Evolutionary conservation across 2,888 invertebrate genomes (phyloP).

Genomic region (Baronia brevicornis): DNA sequence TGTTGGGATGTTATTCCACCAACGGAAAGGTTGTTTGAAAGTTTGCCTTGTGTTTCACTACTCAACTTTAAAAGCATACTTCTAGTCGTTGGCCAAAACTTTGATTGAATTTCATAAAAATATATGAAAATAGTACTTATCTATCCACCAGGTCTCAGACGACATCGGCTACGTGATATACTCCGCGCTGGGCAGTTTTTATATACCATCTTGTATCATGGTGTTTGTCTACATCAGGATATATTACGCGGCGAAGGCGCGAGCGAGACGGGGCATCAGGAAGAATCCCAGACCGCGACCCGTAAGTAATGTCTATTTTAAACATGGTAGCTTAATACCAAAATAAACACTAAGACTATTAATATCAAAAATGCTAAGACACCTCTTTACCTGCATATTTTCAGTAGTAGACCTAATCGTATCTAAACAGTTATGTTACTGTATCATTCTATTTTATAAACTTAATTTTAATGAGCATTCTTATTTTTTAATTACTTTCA

Average conservation of each 20-base stretch:
- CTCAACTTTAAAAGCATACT: conserved; percentile 6
- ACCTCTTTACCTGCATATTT: too few relatives aligned
- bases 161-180: conserved; percentile 98
- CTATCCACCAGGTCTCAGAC: conserved; percentile 85
- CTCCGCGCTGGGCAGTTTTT: conserved; percentile 98
- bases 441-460: too few relatives aligned
- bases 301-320: too few relatives aligned
- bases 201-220: conserved; percentile 99
- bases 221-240: conserved; percentile 99
- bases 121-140: background rate
- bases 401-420: too few relatives aligned
- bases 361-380: too few relatives aligned
- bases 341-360: too few relatives aligned
- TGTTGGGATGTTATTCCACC: too few relatives aligned
- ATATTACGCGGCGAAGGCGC: conserved; percentile 95
- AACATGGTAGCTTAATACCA: too few relatives aligned
- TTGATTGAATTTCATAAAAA: background rate
- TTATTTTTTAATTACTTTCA: too few relatives aligned
- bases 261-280: conserved; percentile 91
- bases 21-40: conserved; percentile 10
- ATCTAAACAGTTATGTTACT: too few relatives aligned
- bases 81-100: conserved; percentile 16
- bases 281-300: conserved; percentile 82
- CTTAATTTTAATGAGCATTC: too few relatives aligned
- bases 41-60: conserved; percentile 7